phyloP scores from a whole-genome alignment of 2,797 vertebrate genomes.

The Chloroceryle inda region DNA sequence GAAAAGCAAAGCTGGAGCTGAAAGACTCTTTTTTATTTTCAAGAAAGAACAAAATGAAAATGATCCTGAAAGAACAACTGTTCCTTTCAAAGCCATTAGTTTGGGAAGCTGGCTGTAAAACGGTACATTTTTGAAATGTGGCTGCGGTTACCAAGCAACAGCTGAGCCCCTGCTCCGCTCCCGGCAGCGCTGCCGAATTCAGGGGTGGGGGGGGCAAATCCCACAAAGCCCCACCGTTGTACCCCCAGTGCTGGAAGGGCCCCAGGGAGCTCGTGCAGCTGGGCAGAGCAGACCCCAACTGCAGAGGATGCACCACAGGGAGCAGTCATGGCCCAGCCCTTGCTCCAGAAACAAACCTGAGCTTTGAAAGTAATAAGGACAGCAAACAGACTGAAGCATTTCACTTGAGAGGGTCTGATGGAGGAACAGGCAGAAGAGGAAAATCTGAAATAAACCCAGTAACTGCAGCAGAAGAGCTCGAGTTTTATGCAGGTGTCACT shows the following conservation, averaged over 20 bases:
- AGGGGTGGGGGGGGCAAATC: too few species aligned
- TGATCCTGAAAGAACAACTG: slow-evolving; percentile 69
- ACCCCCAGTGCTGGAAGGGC: background rate
- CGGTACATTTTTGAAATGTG: slow-evolving; percentile 59
- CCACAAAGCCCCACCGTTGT: background rate
- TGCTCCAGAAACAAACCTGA: background rate
- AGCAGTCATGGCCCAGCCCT: background rate
- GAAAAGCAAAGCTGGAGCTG: slow-evolving; percentile 50
- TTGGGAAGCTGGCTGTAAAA: slow-evolving; percentile 52
- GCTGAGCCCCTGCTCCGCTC: background rate
- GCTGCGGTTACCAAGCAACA: slow-evolving; percentile 72
- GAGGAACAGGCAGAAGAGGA: background rate
- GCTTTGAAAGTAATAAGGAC: background rate
- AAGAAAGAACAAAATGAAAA: slow-evolving; percentile 58
- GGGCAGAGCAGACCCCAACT: background rate
- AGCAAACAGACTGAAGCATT: background rate
- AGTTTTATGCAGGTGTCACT: background rate
- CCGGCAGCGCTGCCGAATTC: background rate
- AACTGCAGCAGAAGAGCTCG: background rate
- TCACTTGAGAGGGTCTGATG: background rate
- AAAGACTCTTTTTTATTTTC: background rate
- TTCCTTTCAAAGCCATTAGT: slow-evolving; percentile 63
- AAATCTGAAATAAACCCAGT: background rate
- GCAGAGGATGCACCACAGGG: rapidly evolving
- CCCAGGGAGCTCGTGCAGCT: too few species aligned